phyloP scores from a whole-genome alignment of 2,113 vertebrate species.

The Myrmecobius fasciatus region DNA sequence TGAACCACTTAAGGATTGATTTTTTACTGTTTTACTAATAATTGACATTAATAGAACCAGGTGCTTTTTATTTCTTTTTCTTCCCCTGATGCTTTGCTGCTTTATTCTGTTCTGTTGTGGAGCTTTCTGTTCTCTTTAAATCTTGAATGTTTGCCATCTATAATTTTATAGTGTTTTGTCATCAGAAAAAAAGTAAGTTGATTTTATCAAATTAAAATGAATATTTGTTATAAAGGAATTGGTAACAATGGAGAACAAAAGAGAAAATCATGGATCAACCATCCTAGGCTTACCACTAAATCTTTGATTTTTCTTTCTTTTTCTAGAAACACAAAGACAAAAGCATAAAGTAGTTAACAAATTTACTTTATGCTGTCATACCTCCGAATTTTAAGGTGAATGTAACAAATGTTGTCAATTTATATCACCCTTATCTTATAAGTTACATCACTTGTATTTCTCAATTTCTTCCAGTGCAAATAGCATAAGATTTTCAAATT shows the following conservation, averaged over 20 bases:
- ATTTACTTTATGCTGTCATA: not conserved
- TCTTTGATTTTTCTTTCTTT: not conserved
- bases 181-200: not conserved
- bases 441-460: not conserved
- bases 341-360: not conserved
- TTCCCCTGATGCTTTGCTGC: not conserved
- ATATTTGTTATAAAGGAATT: not conserved
- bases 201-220: not conserved
- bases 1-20: not conserved
- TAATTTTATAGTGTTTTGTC: not conserved
- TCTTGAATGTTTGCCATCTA: not conserved
- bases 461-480: not conserved
- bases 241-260: not conserved
- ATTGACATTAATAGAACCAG: not conserved
- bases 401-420: not conserved
- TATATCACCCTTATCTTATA: not conserved
- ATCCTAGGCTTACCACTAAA: not conserved
- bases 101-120: not conserved
- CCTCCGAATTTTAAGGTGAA: not conserved
- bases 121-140: not conserved
- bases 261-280: not conserved
- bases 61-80: not conserved
- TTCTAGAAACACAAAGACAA: not conserved
- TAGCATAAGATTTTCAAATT: not conserved
- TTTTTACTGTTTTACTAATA: not conserved